Evolutionary conservation across 2,888 invertebrate species (phyloP).

Genomic region (Eledona agricola): DNA sequence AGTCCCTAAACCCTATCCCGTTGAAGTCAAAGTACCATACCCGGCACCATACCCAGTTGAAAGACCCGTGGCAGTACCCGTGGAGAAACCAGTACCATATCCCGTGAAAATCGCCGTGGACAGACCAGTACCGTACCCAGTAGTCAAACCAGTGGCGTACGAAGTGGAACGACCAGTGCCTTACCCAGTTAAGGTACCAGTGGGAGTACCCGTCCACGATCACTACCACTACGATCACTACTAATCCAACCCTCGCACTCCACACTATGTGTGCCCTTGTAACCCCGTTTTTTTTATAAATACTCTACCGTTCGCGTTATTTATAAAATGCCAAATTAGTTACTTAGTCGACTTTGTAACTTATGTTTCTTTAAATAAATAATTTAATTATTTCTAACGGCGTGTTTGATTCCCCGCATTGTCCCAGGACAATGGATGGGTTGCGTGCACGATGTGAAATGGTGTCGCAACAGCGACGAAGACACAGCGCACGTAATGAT

Average conservation of each 20-base stretch:
- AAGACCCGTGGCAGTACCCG: constrained; percentile 70
- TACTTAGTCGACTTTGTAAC: constrained; percentile 36
- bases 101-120: constrained; percentile 66
- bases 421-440: constrained; percentile 13
- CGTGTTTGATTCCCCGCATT: too few species aligned
- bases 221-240: constrained; percentile 36
- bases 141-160: constrained; percentile 72
- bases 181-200: constrained; percentile 73
- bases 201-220: constrained; percentile 52
- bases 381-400: constrained; percentile 32
- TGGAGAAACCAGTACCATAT: constrained; percentile 66
- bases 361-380: constrained; percentile 39
- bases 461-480: constrained; percentile 12
- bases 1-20: constrained; percentile 72
- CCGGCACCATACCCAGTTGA: constrained; percentile 78
- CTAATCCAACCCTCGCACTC: constrained; percentile 46
- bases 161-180: constrained; percentile 71
- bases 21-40: constrained; percentile 72
- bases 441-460: constrained; percentile 25
- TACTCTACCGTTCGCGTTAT: constrained; percentile 40
- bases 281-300: constrained; percentile 42
- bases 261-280: constrained; percentile 53
- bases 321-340: constrained; percentile 42
- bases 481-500: constrained; percentile 16
- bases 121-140: constrained; percentile 74